A percentile compares a stretch with the other conserved stretches of the same genome.
These are phyloP conservation scores for Heliconius congener DNA, from an alignment of 1,140 invertebrate species.

Conservation along the genomic window DNA sequence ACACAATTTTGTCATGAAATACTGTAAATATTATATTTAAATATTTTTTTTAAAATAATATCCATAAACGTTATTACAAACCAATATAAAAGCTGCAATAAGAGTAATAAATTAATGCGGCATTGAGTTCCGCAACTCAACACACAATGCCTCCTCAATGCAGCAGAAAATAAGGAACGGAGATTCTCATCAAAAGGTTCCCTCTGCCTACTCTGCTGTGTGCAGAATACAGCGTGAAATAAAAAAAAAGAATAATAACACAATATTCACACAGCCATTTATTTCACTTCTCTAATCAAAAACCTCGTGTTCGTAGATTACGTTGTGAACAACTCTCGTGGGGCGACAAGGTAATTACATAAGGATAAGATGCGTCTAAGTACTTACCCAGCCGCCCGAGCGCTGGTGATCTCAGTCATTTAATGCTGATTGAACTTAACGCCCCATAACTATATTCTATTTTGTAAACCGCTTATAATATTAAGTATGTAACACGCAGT, in stretches of 20 bases:
- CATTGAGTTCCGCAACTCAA: too few species aligned
- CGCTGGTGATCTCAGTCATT: conserved; percentile 16
- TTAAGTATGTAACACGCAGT: background rate
- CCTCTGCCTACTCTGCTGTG: too few species aligned
- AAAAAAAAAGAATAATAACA: background rate
- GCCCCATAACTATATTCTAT: background rate
- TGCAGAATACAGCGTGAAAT: too few species aligned
- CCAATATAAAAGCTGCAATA: too few species aligned
- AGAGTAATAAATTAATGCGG: too few species aligned
- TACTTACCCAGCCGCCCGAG: background rate
- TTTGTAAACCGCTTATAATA: background rate
- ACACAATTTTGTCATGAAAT: too few species aligned
- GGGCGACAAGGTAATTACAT: conserved; percentile 29
- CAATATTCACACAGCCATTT: background rate
- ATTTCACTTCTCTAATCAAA: background rate
- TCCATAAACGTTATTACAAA: too few species aligned
- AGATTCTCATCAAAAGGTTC: too few species aligned
- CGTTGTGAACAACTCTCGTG: conserved; percentile 9
- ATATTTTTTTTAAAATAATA: background rate
- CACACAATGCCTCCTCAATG: too few species aligned
- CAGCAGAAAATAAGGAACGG: too few species aligned
- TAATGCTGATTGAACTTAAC: conserved; percentile 23
- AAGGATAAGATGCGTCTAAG: conserved; percentile 25
- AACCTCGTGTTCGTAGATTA: conserved; percentile 6
- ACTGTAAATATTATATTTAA: too few species aligned